These are phyloP conservation scores for Phalloptychus januarius DNA, from an alignment of 2,797 vertebrate genomes.

Conservation along the genomic window DNA sequence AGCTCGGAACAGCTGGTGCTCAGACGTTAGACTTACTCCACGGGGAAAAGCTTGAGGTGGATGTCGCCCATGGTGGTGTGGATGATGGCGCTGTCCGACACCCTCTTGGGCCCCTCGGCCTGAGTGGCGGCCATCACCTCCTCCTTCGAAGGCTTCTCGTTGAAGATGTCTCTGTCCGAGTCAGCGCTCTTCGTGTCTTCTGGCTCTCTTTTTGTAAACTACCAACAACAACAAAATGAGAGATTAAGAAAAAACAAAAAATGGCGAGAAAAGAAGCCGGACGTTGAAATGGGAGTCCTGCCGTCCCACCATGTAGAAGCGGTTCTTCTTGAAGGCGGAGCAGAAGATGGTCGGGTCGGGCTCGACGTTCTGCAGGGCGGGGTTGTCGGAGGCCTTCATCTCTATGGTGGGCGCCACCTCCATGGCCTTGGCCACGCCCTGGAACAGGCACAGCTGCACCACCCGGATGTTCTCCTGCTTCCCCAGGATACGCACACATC, in stretches of 20 bases:
- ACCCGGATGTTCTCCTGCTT: constrained; percentile 97
- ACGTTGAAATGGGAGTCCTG: fast-evolving
- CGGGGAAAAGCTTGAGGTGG: constrained; percentile 96
- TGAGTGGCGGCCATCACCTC: constrained; percentile 99
- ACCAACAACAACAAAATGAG: fast-evolving
- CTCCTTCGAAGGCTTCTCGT: constrained; percentile 98
- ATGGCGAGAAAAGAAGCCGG: too few species aligned
- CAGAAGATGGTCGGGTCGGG: constrained; percentile 95
- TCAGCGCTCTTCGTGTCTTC: constrained; percentile 98
- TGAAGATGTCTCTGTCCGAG: constrained; percentile 97
- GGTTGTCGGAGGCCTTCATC: constrained; percentile 98
- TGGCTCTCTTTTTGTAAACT: constrained; percentile 97
- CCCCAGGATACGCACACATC: constrained; percentile 95
- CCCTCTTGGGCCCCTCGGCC: constrained; percentile 96
- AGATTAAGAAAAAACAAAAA: too few species aligned
- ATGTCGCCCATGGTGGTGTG: constrained; percentile 99
- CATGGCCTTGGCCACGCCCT: constrained; percentile 90
- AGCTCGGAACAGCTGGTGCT: not conserved
- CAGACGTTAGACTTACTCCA: constrained; percentile 86
- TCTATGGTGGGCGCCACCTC: constrained; percentile 91
- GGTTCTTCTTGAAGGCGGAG: constrained; percentile 97
- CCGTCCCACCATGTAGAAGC: constrained; percentile 93
- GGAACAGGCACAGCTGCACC: constrained; percentile 92
- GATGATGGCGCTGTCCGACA: constrained; percentile 97
- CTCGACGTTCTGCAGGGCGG: constrained; percentile 88